Conservation (phyloP, 2,888 invertebrate genomes). For the Tetramorium bicarinatum region DNA sequence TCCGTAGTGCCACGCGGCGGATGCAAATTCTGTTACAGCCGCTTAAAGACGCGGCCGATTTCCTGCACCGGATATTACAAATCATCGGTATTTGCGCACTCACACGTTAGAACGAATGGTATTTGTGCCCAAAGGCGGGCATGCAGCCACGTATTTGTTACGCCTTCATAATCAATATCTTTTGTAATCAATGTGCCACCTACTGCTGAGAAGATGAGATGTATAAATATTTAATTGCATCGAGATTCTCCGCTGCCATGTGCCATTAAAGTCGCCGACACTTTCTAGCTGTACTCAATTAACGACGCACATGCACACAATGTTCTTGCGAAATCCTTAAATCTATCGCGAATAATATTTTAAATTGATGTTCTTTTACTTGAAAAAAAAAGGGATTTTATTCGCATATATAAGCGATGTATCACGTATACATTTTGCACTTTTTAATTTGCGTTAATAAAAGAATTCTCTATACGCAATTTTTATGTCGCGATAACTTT, state of each 20-base stretch:
- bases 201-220: slow-evolving; percentile 24
- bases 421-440: neutral
- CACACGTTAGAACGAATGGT: slow-evolving; percentile 69
- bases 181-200: slow-evolving; percentile 7
- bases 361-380: neutral
- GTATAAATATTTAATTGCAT: slow-evolving; percentile 33
- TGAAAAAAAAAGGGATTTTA: neutral
- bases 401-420: neutral
- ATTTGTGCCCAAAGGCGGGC: slow-evolving; percentile 66
- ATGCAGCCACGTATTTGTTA: slow-evolving; percentile 31
- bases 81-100: slow-evolving; percentile 27
- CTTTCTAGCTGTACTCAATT: slow-evolving; percentile 40
- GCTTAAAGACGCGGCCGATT: neutral
- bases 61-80: slow-evolving; percentile 17
- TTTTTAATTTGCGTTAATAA: neutral
- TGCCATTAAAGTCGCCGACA: slow-evolving; percentile 17
- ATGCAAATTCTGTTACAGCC: slow-evolving; percentile 29
- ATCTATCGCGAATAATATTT: neutral
- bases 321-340: neutral
- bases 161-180: neutral
- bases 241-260: neutral
- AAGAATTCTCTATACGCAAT: neutral
- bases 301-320: neutral
- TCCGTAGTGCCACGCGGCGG: neutral
- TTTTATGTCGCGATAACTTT: neutral